Percentiles rank a stretch among this genome's conserved stretches.
Conservation (phyloP, 2,113 vertebrate genomes). For the Gymnorhina tibicen region DNA sequence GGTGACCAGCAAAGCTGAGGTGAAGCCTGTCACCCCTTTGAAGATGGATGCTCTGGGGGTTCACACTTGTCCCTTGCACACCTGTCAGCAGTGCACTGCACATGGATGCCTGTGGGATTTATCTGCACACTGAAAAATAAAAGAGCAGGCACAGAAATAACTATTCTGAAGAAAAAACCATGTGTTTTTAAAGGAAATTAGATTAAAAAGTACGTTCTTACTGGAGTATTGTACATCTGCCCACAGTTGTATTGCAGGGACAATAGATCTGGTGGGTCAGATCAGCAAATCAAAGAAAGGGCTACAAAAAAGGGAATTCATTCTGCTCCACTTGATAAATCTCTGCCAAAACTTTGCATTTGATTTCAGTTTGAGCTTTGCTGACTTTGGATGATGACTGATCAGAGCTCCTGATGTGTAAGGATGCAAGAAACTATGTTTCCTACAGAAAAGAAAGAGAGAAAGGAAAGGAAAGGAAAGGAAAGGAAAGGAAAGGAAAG, state of each 20-base stretch:
- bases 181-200: neutral
- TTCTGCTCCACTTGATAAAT: neutral
- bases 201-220: neutral
- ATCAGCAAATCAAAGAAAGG: neutral
- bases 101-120: neutral
- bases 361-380: neutral
- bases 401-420: neutral
- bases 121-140: neutral
- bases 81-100: neutral
- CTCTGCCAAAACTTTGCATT: neutral
- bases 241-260: neutral
- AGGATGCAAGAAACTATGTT: neutral
- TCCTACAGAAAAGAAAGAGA: neutral
- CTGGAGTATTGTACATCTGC: neutral
- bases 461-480: no score
- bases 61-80: accelerated
- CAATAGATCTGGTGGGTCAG: neutral
- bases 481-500: accelerated
- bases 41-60: neutral
- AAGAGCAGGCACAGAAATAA: neutral
- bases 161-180: neutral
- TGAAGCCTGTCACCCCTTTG: neutral
- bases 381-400: neutral
- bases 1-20: neutral
- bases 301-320: neutral